Conservation (phyloP, 2,113 vertebrate species). For the Euleptes europaea region DNA sequence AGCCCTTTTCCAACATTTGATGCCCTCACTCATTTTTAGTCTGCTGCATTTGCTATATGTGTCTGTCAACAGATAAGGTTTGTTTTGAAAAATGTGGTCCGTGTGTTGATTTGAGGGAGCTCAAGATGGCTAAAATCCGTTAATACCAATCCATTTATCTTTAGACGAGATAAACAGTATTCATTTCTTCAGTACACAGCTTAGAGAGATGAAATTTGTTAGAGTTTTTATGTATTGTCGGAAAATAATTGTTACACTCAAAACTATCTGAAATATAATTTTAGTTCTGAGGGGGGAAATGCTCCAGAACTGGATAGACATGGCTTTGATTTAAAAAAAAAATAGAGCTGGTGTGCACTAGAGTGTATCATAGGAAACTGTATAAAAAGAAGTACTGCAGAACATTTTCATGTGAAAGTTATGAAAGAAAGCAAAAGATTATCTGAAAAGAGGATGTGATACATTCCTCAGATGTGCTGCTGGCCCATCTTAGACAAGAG, state of each 20-base stretch:
- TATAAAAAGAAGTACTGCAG: conserved; percentile 16
- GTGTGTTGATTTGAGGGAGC: conserved; percentile 34
- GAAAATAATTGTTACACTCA: conserved; percentile 23
- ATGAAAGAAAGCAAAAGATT: neutral
- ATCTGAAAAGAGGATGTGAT: neutral
- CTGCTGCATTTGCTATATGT: neutral
- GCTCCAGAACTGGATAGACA: neutral
- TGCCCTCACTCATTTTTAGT: neutral
- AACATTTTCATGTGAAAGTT: neutral
- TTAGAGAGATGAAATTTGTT: conserved; percentile 40
- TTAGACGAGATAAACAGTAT: conserved; percentile 36
- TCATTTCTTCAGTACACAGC: conserved; percentile 27
- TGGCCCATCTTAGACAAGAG: no score
- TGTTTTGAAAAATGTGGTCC: conserved; percentile 42
- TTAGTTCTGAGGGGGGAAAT: conserved; percentile 16
- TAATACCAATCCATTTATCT: conserved; percentile 46
- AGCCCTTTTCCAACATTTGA: neutral
- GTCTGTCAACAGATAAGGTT: conserved; percentile 24
- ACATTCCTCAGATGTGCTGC: neutral
- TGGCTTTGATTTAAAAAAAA: neutral
- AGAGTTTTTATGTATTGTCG: conserved; percentile 46
- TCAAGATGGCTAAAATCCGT: conserved; percentile 34
- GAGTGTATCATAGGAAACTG: conserved; percentile 7
- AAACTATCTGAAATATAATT: conserved; percentile 17
- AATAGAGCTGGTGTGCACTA: neutral